Percentiles rank a stretch among this genome's conserved stretches.
Conservation (phyloP, 1,140 invertebrate species). For the Lordiphosa clarofinis region DNA sequence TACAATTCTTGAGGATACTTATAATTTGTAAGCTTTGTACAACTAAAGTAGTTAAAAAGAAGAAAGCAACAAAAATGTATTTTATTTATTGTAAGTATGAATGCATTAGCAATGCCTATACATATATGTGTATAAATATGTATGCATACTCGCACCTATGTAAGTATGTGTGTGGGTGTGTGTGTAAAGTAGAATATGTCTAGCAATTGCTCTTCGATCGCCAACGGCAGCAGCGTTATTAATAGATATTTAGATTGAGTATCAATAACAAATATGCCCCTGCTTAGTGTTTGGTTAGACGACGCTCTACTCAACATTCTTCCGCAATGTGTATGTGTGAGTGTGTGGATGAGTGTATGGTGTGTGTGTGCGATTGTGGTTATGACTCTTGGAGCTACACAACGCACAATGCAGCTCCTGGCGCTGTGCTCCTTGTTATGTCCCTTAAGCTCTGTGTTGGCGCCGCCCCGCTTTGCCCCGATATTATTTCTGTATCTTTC, state of each 20-base stretch:
- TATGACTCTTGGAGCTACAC: conserved; percentile 57
- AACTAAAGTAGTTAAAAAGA: conserved; percentile 72
- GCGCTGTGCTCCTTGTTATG: conserved; percentile 25
- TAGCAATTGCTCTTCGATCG: conserved; percentile 9
- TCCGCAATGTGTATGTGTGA: conserved; percentile 15
- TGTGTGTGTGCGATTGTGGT: conserved; percentile 22
- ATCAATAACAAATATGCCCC: conserved; percentile 13
- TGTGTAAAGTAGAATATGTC: neutral
- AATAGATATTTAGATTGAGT: conserved; percentile 3
- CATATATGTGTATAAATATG: conserved; percentile 27
- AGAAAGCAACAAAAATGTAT: conserved; percentile 69
- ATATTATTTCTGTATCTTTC: conserved; percentile 77
- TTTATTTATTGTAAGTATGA: conserved; percentile 34
- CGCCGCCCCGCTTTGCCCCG: conserved; percentile 51
- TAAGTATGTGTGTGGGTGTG: conserved; percentile 11
- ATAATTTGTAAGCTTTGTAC: conserved; percentile 63
- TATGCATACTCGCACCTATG: conserved; percentile 22
- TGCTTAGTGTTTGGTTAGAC: neutral
- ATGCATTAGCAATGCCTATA: conserved; percentile 51
- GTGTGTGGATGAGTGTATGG: conserved; percentile 30
- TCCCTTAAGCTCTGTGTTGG: conserved; percentile 60
- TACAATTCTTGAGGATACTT: conserved; percentile 52
- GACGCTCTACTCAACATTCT: conserved; percentile 5
- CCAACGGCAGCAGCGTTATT: conserved; percentile 2
- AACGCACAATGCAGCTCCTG: conserved; percentile 24